Evolutionary conservation across 2,797 vertebrate genomes (phyloP).

Genomic region (Crotalus adamanteus): DNA sequence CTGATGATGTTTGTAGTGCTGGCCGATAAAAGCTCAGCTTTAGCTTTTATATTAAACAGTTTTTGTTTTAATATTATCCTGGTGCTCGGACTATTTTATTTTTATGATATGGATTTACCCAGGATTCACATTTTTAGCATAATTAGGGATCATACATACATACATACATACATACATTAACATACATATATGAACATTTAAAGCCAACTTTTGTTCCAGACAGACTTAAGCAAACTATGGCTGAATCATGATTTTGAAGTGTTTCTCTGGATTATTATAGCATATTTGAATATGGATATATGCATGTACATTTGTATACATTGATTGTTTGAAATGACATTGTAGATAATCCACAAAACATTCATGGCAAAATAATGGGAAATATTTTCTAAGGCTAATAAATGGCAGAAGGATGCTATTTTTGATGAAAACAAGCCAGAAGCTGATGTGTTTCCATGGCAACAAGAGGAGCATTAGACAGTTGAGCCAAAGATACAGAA

Average conservation of each 20-base stretch:
- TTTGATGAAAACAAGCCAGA: conserved; percentile 88
- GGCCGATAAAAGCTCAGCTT: too few species aligned
- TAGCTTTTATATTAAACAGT: too few species aligned
- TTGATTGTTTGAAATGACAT: conserved; percentile 58
- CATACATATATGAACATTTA: neutral
- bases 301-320: conserved; percentile 11
- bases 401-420: conserved; percentile 80
- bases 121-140: too few species aligned
- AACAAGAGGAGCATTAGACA: conserved; percentile 84
- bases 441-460: conserved; percentile 91
- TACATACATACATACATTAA: neutral
- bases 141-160: neutral
- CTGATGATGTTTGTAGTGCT: too few species aligned
- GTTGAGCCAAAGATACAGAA: conserved; percentile 72
- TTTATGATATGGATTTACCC: too few species aligned
- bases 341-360: conserved; percentile 60
- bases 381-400: conserved; percentile 84
- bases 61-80: too few species aligned
- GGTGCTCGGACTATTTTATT: too few species aligned
- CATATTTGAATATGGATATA: conserved; percentile 3
- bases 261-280: conserved; percentile 12
- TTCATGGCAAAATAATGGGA: conserved; percentile 73
- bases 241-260: neutral
- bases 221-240: conserved; percentile 36
- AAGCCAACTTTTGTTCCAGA: conserved; percentile 34